Percentiles rank a stretch among this genome's conserved stretches.
Evolutionary conservation across 2,888 invertebrate genomes (phyloP).

Genomic region (Andrena trimmerana): DNA sequence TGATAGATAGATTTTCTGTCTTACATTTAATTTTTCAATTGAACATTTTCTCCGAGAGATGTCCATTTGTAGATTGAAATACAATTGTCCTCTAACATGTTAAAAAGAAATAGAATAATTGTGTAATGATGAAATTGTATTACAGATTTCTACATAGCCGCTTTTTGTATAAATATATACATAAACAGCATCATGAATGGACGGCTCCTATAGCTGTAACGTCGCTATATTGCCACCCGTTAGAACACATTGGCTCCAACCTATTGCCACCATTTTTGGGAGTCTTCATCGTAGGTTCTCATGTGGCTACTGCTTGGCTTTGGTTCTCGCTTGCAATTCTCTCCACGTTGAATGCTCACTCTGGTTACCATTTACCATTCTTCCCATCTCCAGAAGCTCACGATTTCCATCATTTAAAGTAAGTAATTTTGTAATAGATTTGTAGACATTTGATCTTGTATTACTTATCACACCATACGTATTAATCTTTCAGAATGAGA

Average conservation of each 20-base stretch:
- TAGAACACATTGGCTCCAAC: conserved; percentile 91
- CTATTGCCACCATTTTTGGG: conserved; percentile 91
- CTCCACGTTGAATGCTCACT: conserved; percentile 93
- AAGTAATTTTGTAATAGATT: conserved; percentile 77
- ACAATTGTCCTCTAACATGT: too few relatives aligned
- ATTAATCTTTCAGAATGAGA: not conserved
- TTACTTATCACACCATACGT: not conserved
- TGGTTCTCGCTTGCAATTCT: conserved; percentile 93
- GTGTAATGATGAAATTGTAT: conserved; percentile 46
- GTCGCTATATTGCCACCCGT: conserved; percentile 92
- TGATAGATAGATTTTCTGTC: too few relatives aligned
- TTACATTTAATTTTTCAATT: too few relatives aligned
- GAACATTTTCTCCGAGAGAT: too few relatives aligned
- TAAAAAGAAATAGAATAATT: not conserved
- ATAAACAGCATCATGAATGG: conserved; percentile 96
- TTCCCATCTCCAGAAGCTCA: conserved; percentile 95
- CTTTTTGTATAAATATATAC: conserved; percentile 91
- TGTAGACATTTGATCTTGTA: not conserved
- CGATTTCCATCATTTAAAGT: conserved; percentile 95
- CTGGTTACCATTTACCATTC: conserved; percentile 94
- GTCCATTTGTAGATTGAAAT: too few relatives aligned
- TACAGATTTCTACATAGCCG: conserved; percentile 90
- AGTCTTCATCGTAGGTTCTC: conserved; percentile 90
- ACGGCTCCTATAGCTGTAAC: conserved; percentile 94
- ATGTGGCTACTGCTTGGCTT: conserved; percentile 91